Evolutionary conservation across 2,888 invertebrate genomes (phyloP).

Genomic region (Tiliacea aurago): DNA sequence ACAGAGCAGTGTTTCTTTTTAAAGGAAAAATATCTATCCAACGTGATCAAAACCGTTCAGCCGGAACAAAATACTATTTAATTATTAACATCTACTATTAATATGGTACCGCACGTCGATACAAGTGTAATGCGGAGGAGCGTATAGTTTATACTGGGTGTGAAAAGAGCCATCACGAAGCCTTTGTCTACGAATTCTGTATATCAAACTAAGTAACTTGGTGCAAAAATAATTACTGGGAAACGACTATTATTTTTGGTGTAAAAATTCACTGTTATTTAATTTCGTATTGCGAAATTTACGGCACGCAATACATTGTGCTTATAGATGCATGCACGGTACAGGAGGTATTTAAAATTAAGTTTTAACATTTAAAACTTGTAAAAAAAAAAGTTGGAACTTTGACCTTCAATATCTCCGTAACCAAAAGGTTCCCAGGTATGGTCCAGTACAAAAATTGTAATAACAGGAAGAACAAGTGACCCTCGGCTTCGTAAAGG

Average conservation of each 20-base stretch:
- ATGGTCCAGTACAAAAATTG: not conserved
- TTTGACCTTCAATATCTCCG: not conserved
- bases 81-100: slow-evolving; percentile 64
- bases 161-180: slow-evolving; percentile 1
- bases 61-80: slow-evolving; percentile 71
- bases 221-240: not conserved
- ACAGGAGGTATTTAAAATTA: not conserved
- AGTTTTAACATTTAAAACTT: not conserved
- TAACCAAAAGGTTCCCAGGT: not conserved
- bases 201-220: not conserved
- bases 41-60: slow-evolving; percentile 56
- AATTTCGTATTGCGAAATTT: too few species aligned
- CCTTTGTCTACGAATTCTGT: not conserved
- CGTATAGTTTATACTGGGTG: not conserved
- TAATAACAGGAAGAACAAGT: not conserved
- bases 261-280: not conserved
- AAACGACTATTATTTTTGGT: not conserved
- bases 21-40: slow-evolving; percentile 47
- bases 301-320: not conserved
- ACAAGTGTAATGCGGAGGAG: slow-evolving; percentile 33
- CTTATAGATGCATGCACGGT: not conserved
- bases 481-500: not conserved
- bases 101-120: slow-evolving; percentile 39
- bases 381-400: not conserved
- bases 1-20: slow-evolving; percentile 39